Evolutionary conservation across 1,140 invertebrate genomes (phyloP).

Genomic region (Diabrotica undecimpunctata): DNA sequence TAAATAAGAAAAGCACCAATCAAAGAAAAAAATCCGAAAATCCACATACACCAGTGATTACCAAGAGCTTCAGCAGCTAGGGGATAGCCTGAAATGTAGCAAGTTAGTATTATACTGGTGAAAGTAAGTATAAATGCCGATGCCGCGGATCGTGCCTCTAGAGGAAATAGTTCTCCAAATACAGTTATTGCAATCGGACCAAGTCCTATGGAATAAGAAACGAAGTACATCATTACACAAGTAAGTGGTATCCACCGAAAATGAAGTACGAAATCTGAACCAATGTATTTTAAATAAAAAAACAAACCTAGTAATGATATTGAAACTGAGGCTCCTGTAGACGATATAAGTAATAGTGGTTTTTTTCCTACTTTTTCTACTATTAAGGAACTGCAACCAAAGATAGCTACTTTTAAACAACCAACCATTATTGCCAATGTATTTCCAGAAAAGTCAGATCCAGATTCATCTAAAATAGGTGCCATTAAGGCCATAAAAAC

Average conservation of each 20-base stretch:
- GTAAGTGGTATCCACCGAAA: conserved; percentile 40
- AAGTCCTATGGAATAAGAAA: conserved; percentile 54
- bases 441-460: not conserved
- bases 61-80: conserved; percentile 58
- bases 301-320: conserved; percentile 56
- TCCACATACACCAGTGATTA: conserved; percentile 69
- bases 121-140: conserved; percentile 64
- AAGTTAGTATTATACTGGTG: conserved; percentile 74
- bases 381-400: conserved; percentile 62
- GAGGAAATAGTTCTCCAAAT: conserved; percentile 76
- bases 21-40: conserved; percentile 62
- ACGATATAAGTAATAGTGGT: conserved; percentile 66
- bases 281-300: conserved; percentile 17
- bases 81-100: conserved; percentile 68
- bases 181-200: conserved; percentile 81
- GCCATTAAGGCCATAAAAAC: conserved; percentile 9
- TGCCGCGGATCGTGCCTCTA: conserved; percentile 69
- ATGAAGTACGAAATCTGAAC: not conserved
- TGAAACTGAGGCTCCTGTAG: conserved; percentile 57
- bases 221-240: conserved; percentile 36
- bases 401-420: conserved; percentile 63
- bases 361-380: conserved; percentile 68
- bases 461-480: not conserved
- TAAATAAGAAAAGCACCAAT: conserved; percentile 53
- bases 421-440: not conserved